These are phyloP conservation scores for Antigone vipio DNA, from an alignment of 2,113 vertebrate species.

Conservation along the genomic window DNA sequence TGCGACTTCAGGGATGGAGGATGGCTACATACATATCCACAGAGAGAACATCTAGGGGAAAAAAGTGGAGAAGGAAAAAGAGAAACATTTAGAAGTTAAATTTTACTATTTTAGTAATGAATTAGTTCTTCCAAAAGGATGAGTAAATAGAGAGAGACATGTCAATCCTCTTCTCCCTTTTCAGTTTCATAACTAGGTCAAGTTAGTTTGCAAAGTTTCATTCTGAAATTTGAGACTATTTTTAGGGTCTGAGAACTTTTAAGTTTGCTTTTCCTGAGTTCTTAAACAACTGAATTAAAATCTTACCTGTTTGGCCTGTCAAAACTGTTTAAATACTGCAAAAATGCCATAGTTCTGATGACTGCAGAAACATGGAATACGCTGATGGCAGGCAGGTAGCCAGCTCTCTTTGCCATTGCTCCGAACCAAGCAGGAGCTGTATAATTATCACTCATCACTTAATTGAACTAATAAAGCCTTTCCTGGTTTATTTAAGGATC, in stretches of 20 bases:
- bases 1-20: constrained; percentile 97
- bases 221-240: not conserved
- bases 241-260: not conserved
- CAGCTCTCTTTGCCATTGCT: not conserved
- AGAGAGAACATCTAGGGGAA: constrained; percentile 88
- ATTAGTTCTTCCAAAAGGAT: not conserved
- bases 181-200: not conserved
- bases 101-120: not conserved
- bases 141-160: not conserved
- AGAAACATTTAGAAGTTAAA: not conserved
- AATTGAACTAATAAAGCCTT: not conserved
- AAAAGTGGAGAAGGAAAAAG: not conserved
- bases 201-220: not conserved
- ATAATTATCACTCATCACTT: not conserved
- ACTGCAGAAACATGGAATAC: not conserved
- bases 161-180: not conserved
- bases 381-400: not conserved
- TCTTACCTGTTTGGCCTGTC: not conserved
- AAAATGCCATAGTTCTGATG: not conserved
- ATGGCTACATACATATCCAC: constrained; percentile 97
- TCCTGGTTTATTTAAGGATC: not conserved
- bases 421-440: not conserved
- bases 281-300: not conserved
- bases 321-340: not conserved
- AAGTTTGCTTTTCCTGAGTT: not conserved